Evolutionary conservation across 2,888 invertebrate species (phyloP).

Genomic region (Microdon myrmicae): DNA sequence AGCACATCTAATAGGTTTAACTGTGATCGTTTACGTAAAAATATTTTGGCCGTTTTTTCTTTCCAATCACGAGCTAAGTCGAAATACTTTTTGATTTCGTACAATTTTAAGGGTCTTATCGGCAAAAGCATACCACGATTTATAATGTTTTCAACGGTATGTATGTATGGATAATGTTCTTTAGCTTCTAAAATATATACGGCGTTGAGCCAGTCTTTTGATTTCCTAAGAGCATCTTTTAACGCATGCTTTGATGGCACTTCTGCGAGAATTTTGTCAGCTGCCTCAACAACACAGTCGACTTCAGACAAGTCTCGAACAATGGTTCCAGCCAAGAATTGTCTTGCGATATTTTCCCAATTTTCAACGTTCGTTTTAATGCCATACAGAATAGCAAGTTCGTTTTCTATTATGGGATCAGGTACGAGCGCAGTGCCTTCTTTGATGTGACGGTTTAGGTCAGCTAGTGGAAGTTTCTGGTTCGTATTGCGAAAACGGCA

Average conservation of each 20-base stretch:
- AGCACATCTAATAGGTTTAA: slow-evolving; percentile 76
- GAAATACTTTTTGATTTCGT: slow-evolving; percentile 80
- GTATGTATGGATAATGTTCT: slow-evolving; percentile 87
- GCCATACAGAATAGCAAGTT: slow-evolving; percentile 75
- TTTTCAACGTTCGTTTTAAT: slow-evolving; percentile 66
- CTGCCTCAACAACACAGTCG: slow-evolving; percentile 70
- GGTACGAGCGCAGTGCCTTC: slow-evolving; percentile 76
- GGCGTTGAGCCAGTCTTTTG: slow-evolving; percentile 65
- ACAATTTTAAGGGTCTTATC: slow-evolving; percentile 80
- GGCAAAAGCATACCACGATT: slow-evolving; percentile 81
- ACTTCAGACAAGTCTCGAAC: slow-evolving; percentile 62
- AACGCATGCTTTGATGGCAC: slow-evolving; percentile 81
- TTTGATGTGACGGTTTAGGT: slow-evolving; percentile 71
- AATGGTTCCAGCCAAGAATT: slow-evolving; percentile 63
- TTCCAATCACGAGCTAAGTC: slow-evolving; percentile 85
- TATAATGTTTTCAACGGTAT: slow-evolving; percentile 83
- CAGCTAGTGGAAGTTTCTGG: slow-evolving; percentile 67
- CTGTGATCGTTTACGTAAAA: slow-evolving; percentile 83
- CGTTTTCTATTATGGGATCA: slow-evolving; percentile 74
- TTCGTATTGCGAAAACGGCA: slow-evolving; percentile 65
- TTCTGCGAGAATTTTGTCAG: slow-evolving; percentile 77
- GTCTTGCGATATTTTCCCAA: slow-evolving; percentile 66
- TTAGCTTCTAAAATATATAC: slow-evolving; percentile 80
- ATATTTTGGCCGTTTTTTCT: slow-evolving; percentile 84
- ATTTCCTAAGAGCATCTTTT: slow-evolving; percentile 72